Base-by-base conservation (phyloP, 2,797 vertebrate genomes). In the Coregonus ussuriensis region DNA sequence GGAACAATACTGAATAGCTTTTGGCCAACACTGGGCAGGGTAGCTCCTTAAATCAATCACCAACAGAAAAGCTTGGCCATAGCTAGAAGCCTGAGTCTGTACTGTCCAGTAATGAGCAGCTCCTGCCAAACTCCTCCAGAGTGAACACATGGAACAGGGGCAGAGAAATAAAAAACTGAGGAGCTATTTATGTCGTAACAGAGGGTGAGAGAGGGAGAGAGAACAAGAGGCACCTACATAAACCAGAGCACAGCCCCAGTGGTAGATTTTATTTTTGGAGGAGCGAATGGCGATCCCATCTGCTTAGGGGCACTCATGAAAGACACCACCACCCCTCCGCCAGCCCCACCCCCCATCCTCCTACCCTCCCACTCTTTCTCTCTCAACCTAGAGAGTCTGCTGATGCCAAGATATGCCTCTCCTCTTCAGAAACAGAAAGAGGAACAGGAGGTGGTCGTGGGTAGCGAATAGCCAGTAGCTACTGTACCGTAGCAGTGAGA, bases 171-270 rank as follows among this genome's bases (percentile, higher is more conserved):
- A 25, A 59, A 81, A 88, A 84, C 68, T 4, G 80, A 80, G 82
- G 83, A 81, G 87, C 85, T 93, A 92, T 92, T 93, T 90, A 75
- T 86, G 89, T 86, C 85, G 76, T 84, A 88, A 81, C 76, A 82
- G 13, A 52, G 74, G 82, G 29, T 51, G 31, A 73, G n/a, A 65
- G 6, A 47, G 51, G 63, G 63, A 54, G 68, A 80, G 37, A 47
- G 41, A 47, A 47, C 41, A 47, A 47, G 41, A 47, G 41, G 41
- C 41, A 47, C 11, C 41, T 47, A 47, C 11, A 47, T 13, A 47
- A 47, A 47, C 41, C 41, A 47, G 41, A 47, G 41, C 41, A 47
- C 9, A 47, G 41, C 41, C 41, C 41, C 9, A 53, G 47, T 25
- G 63, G 68, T 3, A 54, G 74, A 76, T 47, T 13, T 13, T 47